Base-by-base conservation (phyloP, 92 coral and sea anemone genomes). In the Palythoa heliodiscus region DNA sequence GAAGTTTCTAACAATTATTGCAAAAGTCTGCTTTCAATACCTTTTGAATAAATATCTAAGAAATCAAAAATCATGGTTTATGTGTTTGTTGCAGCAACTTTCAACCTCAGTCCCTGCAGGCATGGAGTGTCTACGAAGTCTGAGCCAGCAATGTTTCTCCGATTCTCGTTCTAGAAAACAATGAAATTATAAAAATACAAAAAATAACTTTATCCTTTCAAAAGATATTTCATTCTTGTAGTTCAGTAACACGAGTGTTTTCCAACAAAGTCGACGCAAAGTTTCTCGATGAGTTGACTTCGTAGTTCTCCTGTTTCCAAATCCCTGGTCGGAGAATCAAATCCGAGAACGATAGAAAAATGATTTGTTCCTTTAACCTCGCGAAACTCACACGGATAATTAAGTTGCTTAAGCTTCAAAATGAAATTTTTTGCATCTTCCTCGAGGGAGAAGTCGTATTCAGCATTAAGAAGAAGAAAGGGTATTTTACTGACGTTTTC, bases 391-490 rank as follows among this genome's bases (percentile, higher is more conserved):
- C 89, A 91, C 12, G 73, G 48, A 38, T 69, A 78, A 17, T 73
- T 38, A 22, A 37, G 20, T 12, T 37, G 55, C 40, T 47, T 85
- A 23, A 91, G 54, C 69, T 73, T 61, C 37, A 25, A 70, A 13
- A 91, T 78, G 84, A 91, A 91, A 55, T 78, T 47, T 38, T 66
- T 39, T 19, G 89, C 93, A 78, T 91, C 93, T 64, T 88, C 79
- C 11, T 63, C 63, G 11, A 91, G 80, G n/a, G 70, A 52, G 11
- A 83, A 87, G 39, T 91, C 93, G 8, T 20, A 58, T 37, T 83
- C 89, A 64, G 93, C 93, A 85, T 91, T 91, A 12, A 91, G 12
- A 38, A 91, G 70, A 23, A 91, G 89, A 75, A 91, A 91, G 29
- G 93, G 91, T n/a, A 68, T 66, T 73, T 54, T 86, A 17, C 6